Evolutionary conservation across 2,888 invertebrate genomes (phyloP), one percentile per base, ranked within the genome.

Genomic region (Troides helena): DNA sequence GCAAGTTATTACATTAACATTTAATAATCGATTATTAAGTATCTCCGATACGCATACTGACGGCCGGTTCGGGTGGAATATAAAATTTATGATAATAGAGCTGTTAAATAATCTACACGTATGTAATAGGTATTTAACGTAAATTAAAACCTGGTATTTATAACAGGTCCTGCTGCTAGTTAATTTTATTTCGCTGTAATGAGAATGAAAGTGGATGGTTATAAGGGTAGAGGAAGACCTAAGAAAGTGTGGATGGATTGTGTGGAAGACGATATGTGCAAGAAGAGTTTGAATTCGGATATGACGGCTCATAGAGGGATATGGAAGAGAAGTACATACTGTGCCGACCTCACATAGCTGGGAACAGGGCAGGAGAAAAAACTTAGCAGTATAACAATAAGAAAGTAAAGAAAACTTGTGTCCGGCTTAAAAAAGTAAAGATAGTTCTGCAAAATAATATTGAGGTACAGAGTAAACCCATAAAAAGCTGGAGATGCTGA

Each of bases 51-150:
- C 23, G 58, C 30, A 68, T 58, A 58, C 58, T 63, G 63, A 68
- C 57, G 50, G 58, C 18, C 59, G 58, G 68, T 63, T 30, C 58
- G 50, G n/a, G 30, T 57, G 43, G 58, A 46, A 30, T 46, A 56
- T 67, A 62, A 14, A 56, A 25, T 50, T 62, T 62, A 62, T 68
- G 62, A 30, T 61, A 68, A 63, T 68, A 25, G 7, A 69, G 60
- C 64, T 57, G 65, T 65, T 56, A 69, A 57, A 65, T 65, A 65
- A 65, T 62, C 65, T 36, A 59, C 56, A 18, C 60, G 25, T 50
- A 23, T 61, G 43, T 43, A 14, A 60, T 8, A 56, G 36, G 10
- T 25, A 58, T 58, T 12, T 17, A 59, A 65, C 25, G 36, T 12
- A 62, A 36, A 18, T n/a, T 57, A 21, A 21, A 64, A 64, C n/a